Percentiles rank a stretch among this genome's conserved stretches.
phyloP scores from a whole-genome alignment of 2,888 invertebrate genomes.

The Rosalia funebris region DNA sequence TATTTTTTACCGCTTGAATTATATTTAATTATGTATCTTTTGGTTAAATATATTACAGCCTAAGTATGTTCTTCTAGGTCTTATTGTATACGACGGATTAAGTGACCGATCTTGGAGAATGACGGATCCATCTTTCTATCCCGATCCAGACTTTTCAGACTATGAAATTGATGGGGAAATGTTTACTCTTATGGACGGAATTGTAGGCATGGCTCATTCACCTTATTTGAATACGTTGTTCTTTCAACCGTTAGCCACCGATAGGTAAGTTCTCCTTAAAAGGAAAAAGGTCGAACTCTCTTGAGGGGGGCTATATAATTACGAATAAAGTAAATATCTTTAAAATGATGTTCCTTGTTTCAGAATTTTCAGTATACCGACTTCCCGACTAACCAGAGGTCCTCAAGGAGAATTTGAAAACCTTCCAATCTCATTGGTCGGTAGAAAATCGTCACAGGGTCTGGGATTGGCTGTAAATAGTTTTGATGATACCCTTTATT shows the following conservation, averaged over 20 bases:
- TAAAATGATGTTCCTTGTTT: constrained; percentile 44
- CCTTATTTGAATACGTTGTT: constrained; percentile 72
- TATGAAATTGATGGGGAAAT: constrained; percentile 75
- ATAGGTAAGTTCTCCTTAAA: too few relatives aligned
- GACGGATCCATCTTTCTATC: constrained; percentile 85
- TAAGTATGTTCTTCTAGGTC: constrained; percentile 60
- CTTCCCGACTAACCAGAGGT: constrained; percentile 77
- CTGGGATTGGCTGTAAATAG: constrained; percentile 78
- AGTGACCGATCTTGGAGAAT: constrained; percentile 84
- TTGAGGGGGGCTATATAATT: too few relatives aligned
- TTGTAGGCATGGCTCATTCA: constrained; percentile 77
- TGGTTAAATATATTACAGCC: too few relatives aligned
- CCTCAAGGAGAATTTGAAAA: constrained; percentile 77
- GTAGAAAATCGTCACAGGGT: constrained; percentile 86
- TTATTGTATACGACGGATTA: constrained; percentile 74
- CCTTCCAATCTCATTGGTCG: constrained; percentile 80
- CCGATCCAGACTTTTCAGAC: constrained; percentile 82
- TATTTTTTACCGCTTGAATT: too few relatives aligned
- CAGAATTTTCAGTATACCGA: constrained; percentile 81
- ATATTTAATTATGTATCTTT: too few relatives aligned
- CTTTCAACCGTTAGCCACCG: constrained; percentile 79
- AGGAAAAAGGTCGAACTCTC: too few relatives aligned
- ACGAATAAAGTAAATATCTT: too few relatives aligned
- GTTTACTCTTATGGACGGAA: constrained; percentile 79
- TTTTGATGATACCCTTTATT: constrained; percentile 77